Base-by-base conservation (phyloP, 2,113 vertebrate species). In the Hipposideros armiger region DNA sequence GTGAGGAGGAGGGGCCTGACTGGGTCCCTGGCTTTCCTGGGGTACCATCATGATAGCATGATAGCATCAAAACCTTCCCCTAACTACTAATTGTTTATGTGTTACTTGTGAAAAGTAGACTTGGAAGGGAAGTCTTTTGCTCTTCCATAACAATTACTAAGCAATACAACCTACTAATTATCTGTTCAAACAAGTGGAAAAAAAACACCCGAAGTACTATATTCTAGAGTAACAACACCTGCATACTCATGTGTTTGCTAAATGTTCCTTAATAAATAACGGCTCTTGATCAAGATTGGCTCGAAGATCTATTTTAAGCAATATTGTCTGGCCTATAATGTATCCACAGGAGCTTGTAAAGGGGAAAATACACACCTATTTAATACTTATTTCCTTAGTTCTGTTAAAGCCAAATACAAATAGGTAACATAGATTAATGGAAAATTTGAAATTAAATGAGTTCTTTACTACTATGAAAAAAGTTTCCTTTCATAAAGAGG, bases 101-200 rank as follows among this genome's bases (percentile, higher is more conserved):
- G 86, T 54, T 70, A 52, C 62, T 92, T 86, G 67, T 88, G 91
- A 86, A 89, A 4, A 47, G 78, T 50, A 54, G 83, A 85, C 42
- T 24, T 32, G 93, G 50, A 60, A 82, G 42, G 89, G 67, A 96
- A 87, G 40, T 95, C 74, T 42, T 72, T 19, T 87, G 84, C 17
- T 42, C 92, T 90, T 89, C 60, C 22, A 60, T 87, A 95, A 94
- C 86, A 85, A 97, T 94, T 95, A 92, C 42, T 73, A 56, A 84
- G 67, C 47, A 95, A 90, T 36, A 86, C 45, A 91, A 2, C 47
- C 85, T 91, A 62, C 89, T 92, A 96, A 94, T 97, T 96, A 96
- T 74, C 66, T 87, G 60, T 81, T 91, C 45, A 83, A 62, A 66
- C 70, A 94, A 80, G 58, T 76, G 14, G 47, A 30, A 11, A 22